Conservation (phyloP, 2,888 invertebrate genomes). For the Epirrita christyi region DNA sequence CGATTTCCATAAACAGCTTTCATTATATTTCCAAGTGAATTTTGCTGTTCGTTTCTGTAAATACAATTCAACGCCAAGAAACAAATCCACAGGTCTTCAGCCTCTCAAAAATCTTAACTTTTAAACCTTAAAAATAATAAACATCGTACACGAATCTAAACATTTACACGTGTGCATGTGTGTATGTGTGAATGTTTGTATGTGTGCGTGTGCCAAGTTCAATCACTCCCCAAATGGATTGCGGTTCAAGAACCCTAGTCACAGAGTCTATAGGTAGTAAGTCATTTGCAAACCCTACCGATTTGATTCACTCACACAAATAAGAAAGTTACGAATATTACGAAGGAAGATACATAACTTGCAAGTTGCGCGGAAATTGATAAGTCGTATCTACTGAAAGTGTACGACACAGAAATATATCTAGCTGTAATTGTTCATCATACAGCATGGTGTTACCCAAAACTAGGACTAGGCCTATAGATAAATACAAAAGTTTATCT, state of each 20-base stretch:
- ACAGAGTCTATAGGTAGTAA: conserved; percentile 12
- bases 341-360: too few relatives aligned
- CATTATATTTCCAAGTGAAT: background rate
- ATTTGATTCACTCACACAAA: background rate
- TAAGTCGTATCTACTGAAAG: too few relatives aligned
- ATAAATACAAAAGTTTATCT: too few relatives aligned
- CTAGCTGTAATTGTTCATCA: too few relatives aligned
- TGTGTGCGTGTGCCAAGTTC: conserved; percentile 40
- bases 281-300: conserved; percentile 10
- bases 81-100: background rate
- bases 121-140: conserved; percentile 23
- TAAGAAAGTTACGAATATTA: background rate
- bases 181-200: conserved; percentile 21
- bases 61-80: background rate
- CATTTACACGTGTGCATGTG: conserved; percentile 27
- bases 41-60: background rate
- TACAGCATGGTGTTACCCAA: too few relatives aligned
- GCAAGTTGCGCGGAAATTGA: background rate
- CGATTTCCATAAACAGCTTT: too few relatives aligned
- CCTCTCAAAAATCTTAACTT: conserved; percentile 11
- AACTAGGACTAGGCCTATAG: too few relatives aligned
- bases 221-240: conserved; percentile 47
- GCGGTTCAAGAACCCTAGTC: conserved; percentile 40
- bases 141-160: conserved; percentile 33
- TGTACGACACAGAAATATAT: too few relatives aligned